These are phyloP conservation scores for Cydia fagiglandana DNA, from an alignment of 1,140 invertebrate genomes.

Conservation along the genomic window DNA sequence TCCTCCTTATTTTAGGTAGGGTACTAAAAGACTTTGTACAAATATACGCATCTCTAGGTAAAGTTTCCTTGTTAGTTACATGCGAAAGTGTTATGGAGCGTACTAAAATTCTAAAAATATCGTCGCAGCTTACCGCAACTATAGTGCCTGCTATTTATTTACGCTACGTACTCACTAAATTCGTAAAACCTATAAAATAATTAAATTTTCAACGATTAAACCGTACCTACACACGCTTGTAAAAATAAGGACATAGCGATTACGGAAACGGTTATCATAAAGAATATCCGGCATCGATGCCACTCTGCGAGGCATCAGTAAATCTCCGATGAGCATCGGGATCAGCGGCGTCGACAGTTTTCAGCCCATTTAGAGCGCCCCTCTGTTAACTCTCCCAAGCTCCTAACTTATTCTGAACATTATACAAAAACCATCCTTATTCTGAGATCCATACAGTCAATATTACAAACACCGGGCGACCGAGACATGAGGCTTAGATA, in stretches of 20 bases:
- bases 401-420: background rate
- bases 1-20: no score
- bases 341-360: slow-evolving; percentile 67
- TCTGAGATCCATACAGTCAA: background rate
- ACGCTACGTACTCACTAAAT: no score
- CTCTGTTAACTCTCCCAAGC: background rate
- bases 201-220: no score
- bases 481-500: background rate
- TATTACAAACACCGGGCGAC: background rate
- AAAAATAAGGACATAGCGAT: slow-evolving; percentile 30
- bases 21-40: no score
- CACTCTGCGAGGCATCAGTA: slow-evolving; percentile 28
- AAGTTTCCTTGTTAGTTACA: no score
- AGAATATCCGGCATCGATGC: slow-evolving; percentile 29
- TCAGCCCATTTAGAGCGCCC: slow-evolving; percentile 57
- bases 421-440: background rate
- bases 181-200: no score
- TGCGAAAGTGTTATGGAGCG: no score
- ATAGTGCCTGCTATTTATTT: no score
- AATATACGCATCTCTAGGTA: no score
- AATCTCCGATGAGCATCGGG: slow-evolving; percentile 39
- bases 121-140: no score
- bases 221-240: background rate
- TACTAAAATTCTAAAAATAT: no score
- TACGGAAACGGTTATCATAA: slow-evolving; percentile 29